Conservation (phyloP, 2,888 invertebrate species). For the Drosophila eohydei region DNA sequence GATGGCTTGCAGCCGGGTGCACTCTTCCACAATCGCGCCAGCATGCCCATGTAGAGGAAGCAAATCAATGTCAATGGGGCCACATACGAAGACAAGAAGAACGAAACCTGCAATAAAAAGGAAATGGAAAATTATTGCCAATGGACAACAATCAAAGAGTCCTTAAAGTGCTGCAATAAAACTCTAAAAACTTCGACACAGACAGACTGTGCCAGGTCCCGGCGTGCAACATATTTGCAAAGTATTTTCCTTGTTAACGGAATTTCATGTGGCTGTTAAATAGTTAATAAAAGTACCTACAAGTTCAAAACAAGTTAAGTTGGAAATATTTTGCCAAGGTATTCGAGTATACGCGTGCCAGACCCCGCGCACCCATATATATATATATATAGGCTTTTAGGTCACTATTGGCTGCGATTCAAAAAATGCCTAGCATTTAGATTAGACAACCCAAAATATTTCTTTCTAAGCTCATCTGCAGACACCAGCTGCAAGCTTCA, state of each 20-base stretch:
- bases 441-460: neutral
- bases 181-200: neutral
- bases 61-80: slow-evolving; percentile 94
- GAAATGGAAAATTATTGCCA: neutral
- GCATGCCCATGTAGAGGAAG: slow-evolving; percentile 94
- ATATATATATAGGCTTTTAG: neutral
- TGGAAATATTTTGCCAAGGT: slow-evolving; percentile 5
- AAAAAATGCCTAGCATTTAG: neutral
- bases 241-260: slow-evolving; percentile 9
- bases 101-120: slow-evolving; percentile 88
- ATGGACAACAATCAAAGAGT: neutral
- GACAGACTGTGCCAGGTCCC: neutral
- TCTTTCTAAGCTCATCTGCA: neutral
- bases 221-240: slow-evolving; percentile 5
- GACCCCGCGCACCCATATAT: too few relatives aligned
- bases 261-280: slow-evolving; percentile 17
- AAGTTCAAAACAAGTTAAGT: neutral
- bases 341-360: neutral
- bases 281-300: slow-evolving; percentile 16
- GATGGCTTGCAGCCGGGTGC: slow-evolving; percentile 93
- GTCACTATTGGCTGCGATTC: slow-evolving; percentile 1
- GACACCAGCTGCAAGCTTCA: neutral
- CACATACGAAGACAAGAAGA: slow-evolving; percentile 95
- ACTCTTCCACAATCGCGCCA: slow-evolving; percentile 92
- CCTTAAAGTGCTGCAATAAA: slow-evolving; percentile 10